Evolutionary conservation across 2,113 vertebrate genomes (phyloP), one percentile per base, ranked within the genome.

Genomic region (Leptosomus discolor): DNA sequence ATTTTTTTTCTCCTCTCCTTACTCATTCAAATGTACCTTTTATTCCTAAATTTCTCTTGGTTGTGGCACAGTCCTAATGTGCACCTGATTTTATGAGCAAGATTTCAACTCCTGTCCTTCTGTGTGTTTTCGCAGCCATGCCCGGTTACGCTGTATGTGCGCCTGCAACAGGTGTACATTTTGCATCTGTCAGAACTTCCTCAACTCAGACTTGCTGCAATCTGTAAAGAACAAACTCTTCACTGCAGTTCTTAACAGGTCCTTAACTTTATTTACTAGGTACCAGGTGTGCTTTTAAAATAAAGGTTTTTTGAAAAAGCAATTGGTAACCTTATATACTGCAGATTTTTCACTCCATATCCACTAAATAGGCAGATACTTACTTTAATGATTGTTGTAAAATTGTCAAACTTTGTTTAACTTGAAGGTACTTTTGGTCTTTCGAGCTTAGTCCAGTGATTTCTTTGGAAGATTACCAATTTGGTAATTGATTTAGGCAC

Each of bases 111-210:
- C 90, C 97, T 98, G 97, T 98, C 98, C 98, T 98, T 99, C 97
- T 98, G 97, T 99, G 98, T 99, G 98, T 99, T 98, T 99, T 98
- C 97, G 97, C 99, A 99, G 99, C 98, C 99, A 99, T 98, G 98
- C 98, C 99, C 99, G 98, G 98, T 99, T 99, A 98, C 99, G 99
- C 99, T 99, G 99, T 98, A 97, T 99, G 99, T 99, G 99, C 97
- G 97, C 98, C 99, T 99, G 99, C 99, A 99, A 99, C 99, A 99
- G 99, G 98, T 99, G 99, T 97, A 99, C 99, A 97, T 99, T 99
- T 99, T 99, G 99, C 99, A 98, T 99, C 98, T 99, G 99, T 99
- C 99, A 99, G 98, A 99, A 99, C 98, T 98, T 99, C 98, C 99
- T 99, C 98, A 99, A 98, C 99, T 99, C 98, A 99, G 99, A 99